A percentile compares a stretch with the other conserved stretches of the same genome.
Evolutionary conservation across 1,140 invertebrate species (phyloP).

Genomic region (Megathymus violae): DNA sequence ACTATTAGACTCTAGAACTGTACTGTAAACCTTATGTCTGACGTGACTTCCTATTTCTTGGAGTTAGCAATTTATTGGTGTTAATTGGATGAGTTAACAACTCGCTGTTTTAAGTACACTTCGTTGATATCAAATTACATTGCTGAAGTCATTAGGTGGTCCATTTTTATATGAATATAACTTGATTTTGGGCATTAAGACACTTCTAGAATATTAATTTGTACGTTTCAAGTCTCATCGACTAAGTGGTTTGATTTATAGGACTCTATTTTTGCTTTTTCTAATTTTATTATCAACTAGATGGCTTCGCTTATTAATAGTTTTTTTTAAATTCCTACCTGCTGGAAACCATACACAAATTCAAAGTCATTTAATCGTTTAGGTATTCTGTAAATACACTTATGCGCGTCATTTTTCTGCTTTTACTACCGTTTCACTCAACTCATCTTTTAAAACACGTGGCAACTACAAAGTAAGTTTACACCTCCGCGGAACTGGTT

Average conservation of each 20-base stretch:
- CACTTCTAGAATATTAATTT: not conserved
- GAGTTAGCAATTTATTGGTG: slow-evolving; percentile 34
- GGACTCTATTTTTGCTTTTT: not conserved
- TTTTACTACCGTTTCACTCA: too few species aligned
- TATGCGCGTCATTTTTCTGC: too few species aligned
- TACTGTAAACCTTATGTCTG: slow-evolving; percentile 1
- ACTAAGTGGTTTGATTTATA: not conserved
- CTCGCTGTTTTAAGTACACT: slow-evolving; percentile 8
- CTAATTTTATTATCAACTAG: too few species aligned
- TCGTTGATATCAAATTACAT: slow-evolving; percentile 10
- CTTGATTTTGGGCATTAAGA: not conserved
- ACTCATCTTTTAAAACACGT: too few species aligned
- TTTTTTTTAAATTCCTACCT: too few species aligned
- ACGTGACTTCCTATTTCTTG: slow-evolving; percentile 17
- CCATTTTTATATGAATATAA: slow-evolving; percentile 3
- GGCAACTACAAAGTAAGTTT: too few species aligned
- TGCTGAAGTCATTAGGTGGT: not conserved
- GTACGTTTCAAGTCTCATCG: slow-evolving; percentile 5
- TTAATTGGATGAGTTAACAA: slow-evolving; percentile 38
- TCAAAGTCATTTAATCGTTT: too few species aligned
- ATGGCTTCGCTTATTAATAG: too few species aligned
- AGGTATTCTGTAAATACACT: too few species aligned
- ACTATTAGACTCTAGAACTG: too few species aligned
- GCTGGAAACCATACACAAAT: too few species aligned
- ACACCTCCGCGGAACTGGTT: too few species aligned